A percentile compares a stretch with the other conserved stretches of the same genome.
Conservation (phyloP, 2,113 vertebrate genomes). For the Crypturellus undulatus region DNA sequence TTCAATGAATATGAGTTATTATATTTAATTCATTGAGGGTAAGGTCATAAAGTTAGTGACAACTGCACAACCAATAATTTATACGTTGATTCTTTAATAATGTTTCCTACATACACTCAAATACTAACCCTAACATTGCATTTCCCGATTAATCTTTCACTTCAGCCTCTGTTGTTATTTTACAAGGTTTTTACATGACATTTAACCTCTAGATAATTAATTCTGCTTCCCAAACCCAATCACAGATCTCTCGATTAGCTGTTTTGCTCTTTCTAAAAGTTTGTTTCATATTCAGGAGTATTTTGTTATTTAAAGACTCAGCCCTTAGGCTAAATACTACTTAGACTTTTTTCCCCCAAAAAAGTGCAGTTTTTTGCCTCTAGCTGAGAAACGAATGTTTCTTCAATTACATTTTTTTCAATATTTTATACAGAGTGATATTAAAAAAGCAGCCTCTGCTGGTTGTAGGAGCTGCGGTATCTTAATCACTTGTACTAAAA, state of each 20-base stretch:
- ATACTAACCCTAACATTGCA: background rate
- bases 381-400: background rate
- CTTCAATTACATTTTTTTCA: background rate
- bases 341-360: background rate
- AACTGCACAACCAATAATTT: background rate
- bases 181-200: background rate
- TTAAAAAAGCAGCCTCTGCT: background rate
- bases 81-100: background rate
- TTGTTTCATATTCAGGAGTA: background rate
- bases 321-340: background rate
- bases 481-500: background rate
- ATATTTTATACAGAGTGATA: background rate
- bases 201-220: background rate
- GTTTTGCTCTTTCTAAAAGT: background rate
- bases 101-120: accelerated
- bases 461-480: background rate
- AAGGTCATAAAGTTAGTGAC: background rate
- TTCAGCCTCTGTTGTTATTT: background rate
- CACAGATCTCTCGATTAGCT: background rate
- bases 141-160: background rate
- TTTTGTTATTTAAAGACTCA: background rate
- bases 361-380: background rate
- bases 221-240: background rate
- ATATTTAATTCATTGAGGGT: background rate
- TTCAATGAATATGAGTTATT: background rate